phyloP scores from a whole-genome alignment of 2,797 vertebrate genomes.

The Enteromius afrohamiltoni region DNA sequence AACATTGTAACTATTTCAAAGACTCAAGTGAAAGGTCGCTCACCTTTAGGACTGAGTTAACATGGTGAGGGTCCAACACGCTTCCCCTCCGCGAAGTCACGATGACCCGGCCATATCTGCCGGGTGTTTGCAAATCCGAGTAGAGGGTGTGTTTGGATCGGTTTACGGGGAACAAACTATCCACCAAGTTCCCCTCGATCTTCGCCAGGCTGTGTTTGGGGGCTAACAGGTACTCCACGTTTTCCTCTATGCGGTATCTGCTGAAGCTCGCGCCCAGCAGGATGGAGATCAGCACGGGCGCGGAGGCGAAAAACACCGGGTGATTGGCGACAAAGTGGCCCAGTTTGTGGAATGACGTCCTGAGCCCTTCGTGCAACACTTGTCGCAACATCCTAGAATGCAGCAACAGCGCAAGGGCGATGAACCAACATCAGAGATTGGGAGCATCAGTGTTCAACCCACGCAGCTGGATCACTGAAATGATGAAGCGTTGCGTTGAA shows the following conservation, averaged over 20 bases:
- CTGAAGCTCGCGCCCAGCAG: constrained; percentile 97
- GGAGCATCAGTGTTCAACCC: constrained; percentile 45
- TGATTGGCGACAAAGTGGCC: constrained; percentile 95
- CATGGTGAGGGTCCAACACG: constrained; percentile 91
- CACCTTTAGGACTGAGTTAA: constrained; percentile 92
- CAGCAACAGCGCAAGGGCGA: constrained; percentile 81
- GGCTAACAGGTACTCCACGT: constrained; percentile 93
- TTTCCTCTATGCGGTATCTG: constrained; percentile 93
- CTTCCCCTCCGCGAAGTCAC: constrained; percentile 90
- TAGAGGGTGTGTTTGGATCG: constrained; percentile 96
- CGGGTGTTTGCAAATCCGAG: constrained; percentile 95
- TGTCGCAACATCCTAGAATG: constrained; percentile 98
- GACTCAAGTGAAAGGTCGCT: constrained; percentile 45
- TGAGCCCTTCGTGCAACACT: constrained; percentile 93
- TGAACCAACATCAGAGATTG: constrained; percentile 81
- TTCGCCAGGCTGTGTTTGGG: constrained; percentile 96
- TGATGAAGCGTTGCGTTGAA: constrained; percentile 28
- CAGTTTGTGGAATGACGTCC: constrained; percentile 90
- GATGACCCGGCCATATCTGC: constrained; percentile 94
- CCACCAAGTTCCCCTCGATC: constrained; percentile 96
- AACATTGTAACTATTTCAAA: not conserved
- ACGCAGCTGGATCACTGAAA: constrained; percentile 38
- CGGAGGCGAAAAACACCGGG: constrained; percentile 96
- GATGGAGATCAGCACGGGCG: constrained; percentile 93
- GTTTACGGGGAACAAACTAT: constrained; percentile 96